phyloP scores from a whole-genome alignment of 1,140 invertebrate species.

The Euborellia annulipes region DNA sequence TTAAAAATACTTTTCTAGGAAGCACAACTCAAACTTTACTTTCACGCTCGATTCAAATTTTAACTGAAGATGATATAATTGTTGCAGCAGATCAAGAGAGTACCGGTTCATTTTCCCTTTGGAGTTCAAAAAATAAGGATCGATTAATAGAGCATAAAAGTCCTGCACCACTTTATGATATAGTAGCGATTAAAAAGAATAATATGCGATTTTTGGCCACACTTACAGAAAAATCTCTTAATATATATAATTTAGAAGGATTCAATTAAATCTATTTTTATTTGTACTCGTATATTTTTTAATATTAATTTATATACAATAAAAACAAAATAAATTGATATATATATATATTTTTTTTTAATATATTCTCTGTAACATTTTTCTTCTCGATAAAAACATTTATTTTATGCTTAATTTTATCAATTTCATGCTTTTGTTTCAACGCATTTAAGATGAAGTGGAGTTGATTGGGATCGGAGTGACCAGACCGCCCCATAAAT shows the following conservation, averaged over 20 bases:
- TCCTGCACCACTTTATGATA: conserved; percentile 44
- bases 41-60: conserved; percentile 40
- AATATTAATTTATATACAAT: too few relatives aligned
- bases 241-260: conserved; percentile 30
- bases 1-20: conserved; percentile 35
- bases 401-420: too few relatives aligned
- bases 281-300: too few relatives aligned
- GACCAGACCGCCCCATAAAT: too few relatives aligned
- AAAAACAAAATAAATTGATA: too few relatives aligned
- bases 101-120: conserved; percentile 39
- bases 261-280: too few relatives aligned
- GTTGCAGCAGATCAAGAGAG: conserved; percentile 51
- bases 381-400: too few relatives aligned
- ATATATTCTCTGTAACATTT: too few relatives aligned
- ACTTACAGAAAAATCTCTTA: conserved; percentile 43
- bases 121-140: conserved; percentile 43
- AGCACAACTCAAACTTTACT: conserved; percentile 43
- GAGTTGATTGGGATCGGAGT: too few relatives aligned
- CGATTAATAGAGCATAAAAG: conserved; percentile 37
- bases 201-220: conserved; percentile 38
- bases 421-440: too few relatives aligned
- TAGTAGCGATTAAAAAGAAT: conserved; percentile 36
- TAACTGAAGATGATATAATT: conserved; percentile 34
- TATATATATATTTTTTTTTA: too few relatives aligned
- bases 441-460: too few relatives aligned